A percentile compares a stretch with the other conserved stretches of the same genome.
Conservation (phyloP, 2,113 vertebrate genomes). For the Pseudorectes ferrugineus region DNA sequence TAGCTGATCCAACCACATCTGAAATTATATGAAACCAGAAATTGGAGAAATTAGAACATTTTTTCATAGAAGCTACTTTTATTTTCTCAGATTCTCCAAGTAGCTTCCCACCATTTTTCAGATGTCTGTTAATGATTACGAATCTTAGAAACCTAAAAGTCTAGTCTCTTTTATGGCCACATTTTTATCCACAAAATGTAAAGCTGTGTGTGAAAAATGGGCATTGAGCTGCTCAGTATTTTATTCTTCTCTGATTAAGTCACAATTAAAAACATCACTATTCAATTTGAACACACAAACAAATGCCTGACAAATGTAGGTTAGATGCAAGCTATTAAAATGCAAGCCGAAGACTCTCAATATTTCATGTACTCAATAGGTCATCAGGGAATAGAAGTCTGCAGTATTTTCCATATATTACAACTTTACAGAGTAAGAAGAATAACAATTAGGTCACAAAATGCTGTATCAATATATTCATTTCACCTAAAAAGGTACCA, state of each 20-base stretch:
- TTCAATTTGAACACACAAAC: background rate
- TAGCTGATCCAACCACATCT: background rate
- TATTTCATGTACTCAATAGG: slow-evolving; percentile 20
- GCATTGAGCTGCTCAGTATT: background rate
- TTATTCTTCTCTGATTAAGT: background rate
- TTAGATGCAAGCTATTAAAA: slow-evolving; percentile 3
- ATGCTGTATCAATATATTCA: background rate
- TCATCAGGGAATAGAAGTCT: background rate
- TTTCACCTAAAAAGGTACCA: background rate
- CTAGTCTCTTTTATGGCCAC: background rate
- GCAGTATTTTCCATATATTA: slow-evolving; percentile 29
- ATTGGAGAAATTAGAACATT: background rate
- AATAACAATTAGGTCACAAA: background rate
- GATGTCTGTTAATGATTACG: background rate
- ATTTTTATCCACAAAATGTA: background rate
- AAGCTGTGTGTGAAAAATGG: background rate
- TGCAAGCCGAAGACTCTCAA: background rate
- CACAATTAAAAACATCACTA: background rate
- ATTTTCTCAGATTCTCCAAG: background rate
- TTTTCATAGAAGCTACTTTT: background rate
- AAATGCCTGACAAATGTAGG: background rate
- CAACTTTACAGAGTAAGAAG: background rate
- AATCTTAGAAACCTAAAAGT: background rate
- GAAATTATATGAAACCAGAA: background rate
- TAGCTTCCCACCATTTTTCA: background rate